phyloP scores from a whole-genome alignment of 2,888 invertebrate genomes.

The Drosophila ochracea region DNA sequence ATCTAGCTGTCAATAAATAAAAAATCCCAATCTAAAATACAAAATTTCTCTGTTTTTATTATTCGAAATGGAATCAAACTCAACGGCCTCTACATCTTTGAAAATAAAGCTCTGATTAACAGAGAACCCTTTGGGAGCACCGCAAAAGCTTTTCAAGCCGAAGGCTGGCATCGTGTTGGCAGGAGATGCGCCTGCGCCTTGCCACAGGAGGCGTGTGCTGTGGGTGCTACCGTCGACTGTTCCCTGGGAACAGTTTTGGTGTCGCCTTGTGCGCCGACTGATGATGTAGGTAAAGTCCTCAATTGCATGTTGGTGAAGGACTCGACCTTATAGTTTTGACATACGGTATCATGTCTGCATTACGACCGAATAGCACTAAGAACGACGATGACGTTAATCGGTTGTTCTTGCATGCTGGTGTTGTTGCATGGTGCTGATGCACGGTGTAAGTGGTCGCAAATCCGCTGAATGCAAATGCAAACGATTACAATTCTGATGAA shows the following conservation, averaged over 20 bases:
- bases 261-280: conserved; percentile 41
- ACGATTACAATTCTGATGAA: conserved; percentile 14
- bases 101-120: conserved; percentile 13
- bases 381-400: conserved; percentile 70
- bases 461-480: conserved; percentile 31
- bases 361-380: conserved; percentile 13
- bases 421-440: conserved; percentile 10
- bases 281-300: conserved; percentile 77
- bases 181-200: conserved; percentile 44
- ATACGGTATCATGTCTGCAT: conserved; percentile 59
- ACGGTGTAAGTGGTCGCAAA: conserved; percentile 22
- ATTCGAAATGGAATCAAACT: background rate
- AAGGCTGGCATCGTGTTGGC: background rate
- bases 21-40: conserved; percentile 39
- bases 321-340: conserved; percentile 77
- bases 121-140: conserved; percentile 5
- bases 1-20: conserved; percentile 68
- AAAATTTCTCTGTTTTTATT: conserved; percentile 5
- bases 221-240: conserved; percentile 11
- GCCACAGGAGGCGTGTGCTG: conserved; percentile 33
- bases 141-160: conserved; percentile 25
- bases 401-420: background rate
- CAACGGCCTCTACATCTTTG: conserved; percentile 25
- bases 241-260: conserved; percentile 38
- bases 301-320: conserved; percentile 70